Conservation (phyloP, 1,140 invertebrate genomes). For the Sminthurides bifidus region DNA sequence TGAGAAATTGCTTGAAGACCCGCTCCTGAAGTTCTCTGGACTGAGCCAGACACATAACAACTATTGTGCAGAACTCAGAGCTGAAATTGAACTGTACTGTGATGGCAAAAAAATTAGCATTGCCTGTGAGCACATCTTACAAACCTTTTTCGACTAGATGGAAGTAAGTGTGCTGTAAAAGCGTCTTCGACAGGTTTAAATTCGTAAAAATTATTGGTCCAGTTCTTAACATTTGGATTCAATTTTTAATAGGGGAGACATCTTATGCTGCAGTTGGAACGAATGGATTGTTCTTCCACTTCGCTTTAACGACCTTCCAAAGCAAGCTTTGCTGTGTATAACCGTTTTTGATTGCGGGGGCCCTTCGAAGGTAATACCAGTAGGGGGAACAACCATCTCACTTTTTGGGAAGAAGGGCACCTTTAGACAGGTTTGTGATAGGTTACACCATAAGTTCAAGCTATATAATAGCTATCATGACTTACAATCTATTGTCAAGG, state of each 20-base stretch:
- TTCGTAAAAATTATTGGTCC: background rate
- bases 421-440: slow-evolving; percentile 54
- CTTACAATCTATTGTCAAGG: slow-evolving; percentile 10
- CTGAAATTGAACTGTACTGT: slow-evolving; percentile 75
- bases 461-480: background rate
- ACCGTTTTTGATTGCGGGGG: slow-evolving; percentile 89
- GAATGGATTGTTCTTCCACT: slow-evolving; percentile 92
- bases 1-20: slow-evolving; percentile 73
- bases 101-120: slow-evolving; percentile 67
- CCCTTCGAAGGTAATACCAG: slow-evolving; percentile 62
- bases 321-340: slow-evolving; percentile 76
- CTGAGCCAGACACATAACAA: slow-evolving; percentile 55
- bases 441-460: slow-evolving; percentile 22
- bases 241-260: background rate
- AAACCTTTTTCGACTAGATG: slow-evolving; percentile 84
- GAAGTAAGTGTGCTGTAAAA: slow-evolving; percentile 66
- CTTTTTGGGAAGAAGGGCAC: slow-evolving; percentile 86
- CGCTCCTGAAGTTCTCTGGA: slow-evolving; percentile 81
- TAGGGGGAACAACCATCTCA: slow-evolving; percentile 81
- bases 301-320: slow-evolving; percentile 79
- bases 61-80: slow-evolving; percentile 71
- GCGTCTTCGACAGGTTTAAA: background rate
- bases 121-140: slow-evolving; percentile 83
- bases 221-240: background rate
- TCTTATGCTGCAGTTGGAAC: slow-evolving; percentile 66